Evolutionary conservation across 1,140 invertebrate species (phyloP).

Genomic region (Dinothrombium tinctorium): DNA sequence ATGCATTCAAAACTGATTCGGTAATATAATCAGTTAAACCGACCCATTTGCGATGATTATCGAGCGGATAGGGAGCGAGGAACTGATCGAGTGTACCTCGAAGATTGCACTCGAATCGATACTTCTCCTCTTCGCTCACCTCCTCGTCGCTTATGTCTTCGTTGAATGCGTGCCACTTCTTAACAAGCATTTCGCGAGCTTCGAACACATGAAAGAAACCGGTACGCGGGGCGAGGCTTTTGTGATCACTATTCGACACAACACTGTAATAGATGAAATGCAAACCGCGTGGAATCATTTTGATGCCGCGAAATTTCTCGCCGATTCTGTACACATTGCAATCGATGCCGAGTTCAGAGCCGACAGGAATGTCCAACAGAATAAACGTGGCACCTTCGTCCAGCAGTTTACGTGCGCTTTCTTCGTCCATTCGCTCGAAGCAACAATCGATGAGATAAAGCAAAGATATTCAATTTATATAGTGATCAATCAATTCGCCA

Average conservation of each 20-base stretch:
- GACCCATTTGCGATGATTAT: slow-evolving; percentile 64
- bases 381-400: slow-evolving; percentile 50
- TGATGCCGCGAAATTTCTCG: slow-evolving; percentile 75
- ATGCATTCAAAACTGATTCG: slow-evolving; percentile 23
- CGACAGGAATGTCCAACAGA: slow-evolving; percentile 22
- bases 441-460: no score
- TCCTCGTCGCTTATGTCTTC: slow-evolving; percentile 31
- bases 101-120: slow-evolving; percentile 7
- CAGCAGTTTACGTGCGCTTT: slow-evolving; percentile 47
- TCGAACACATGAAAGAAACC: slow-evolving; percentile 77
- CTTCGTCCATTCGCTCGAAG: slow-evolving; percentile 58
- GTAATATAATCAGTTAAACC: slow-evolving; percentile 48
- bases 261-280: slow-evolving; percentile 77
- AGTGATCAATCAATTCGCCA: no score
- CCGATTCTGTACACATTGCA: slow-evolving; percentile 78
- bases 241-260: slow-evolving; percentile 26
- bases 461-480: no score
- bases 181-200: slow-evolving; percentile 54
- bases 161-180: slow-evolving; percentile 43
- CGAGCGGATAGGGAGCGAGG: slow-evolving; percentile 74
- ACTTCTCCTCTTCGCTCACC: slow-evolving; percentile 15
- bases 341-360: slow-evolving; percentile 47
- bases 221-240: slow-evolving; percentile 34
- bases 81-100: slow-evolving; percentile 36
- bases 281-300: slow-evolving; percentile 84